phyloP scores from a whole-genome alignment of 2,797 vertebrate genomes.

The Phoebastria nigripes region DNA sequence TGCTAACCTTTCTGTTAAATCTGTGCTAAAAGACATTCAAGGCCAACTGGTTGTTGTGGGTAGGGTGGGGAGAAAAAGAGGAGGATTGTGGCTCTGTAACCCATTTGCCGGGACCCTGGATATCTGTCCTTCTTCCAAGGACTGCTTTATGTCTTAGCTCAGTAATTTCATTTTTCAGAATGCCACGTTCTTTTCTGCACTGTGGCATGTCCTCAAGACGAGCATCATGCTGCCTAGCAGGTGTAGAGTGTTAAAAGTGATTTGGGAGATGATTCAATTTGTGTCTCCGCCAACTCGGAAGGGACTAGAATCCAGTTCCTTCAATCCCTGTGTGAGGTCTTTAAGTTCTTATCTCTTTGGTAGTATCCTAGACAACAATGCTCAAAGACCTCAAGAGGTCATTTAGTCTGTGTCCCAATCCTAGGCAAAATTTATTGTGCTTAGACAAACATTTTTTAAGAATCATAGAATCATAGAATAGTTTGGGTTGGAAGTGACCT shows the following conservation, averaged over 20 bases:
- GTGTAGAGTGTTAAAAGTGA: neutral
- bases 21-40: neutral
- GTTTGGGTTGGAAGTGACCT: neutral
- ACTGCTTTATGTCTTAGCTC: neutral
- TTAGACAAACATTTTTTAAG: neutral
- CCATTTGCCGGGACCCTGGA: neutral
- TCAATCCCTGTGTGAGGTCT: neutral
- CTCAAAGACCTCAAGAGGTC: neutral
- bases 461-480: neutral
- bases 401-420: neutral
- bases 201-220: neutral
- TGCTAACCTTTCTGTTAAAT: neutral
- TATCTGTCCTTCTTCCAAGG: neutral
- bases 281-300: rapidly evolving
- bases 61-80: neutral
- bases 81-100: neutral
- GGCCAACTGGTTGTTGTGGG: neutral
- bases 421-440: neutral
- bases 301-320: neutral
- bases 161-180: neutral
- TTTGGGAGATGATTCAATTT: neutral
- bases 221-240: neutral
- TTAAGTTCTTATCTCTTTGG: neutral
- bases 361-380: neutral
- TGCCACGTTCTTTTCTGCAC: neutral